Percentiles rank a stretch among this genome's conserved stretches.
phyloP scores from a whole-genome alignment of 2,888 invertebrate genomes.

The Lymantria monacha region DNA sequence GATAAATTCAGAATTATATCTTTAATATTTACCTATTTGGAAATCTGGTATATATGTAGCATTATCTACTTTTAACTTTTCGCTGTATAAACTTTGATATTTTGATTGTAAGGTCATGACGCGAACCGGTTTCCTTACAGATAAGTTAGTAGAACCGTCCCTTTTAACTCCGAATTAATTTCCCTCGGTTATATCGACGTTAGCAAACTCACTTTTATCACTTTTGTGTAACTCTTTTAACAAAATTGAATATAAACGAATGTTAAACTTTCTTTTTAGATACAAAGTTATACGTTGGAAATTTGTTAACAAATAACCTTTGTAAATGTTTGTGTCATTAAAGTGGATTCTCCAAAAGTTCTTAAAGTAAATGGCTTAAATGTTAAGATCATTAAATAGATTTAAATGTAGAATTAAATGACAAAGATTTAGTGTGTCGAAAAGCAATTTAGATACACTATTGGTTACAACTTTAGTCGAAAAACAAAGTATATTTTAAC shows the following conservation, averaged over 20 bases:
- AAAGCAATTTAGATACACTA: slow-evolving; percentile 14
- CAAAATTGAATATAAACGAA: slow-evolving; percentile 24
- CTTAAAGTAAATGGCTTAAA: background rate
- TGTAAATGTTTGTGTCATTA: background rate
- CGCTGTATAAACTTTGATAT: slow-evolving; percentile 78
- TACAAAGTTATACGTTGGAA: slow-evolving; percentile 3
- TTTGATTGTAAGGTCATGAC: slow-evolving; percentile 74
- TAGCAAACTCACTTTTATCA: slow-evolving; percentile 37
- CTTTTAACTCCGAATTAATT: slow-evolving; percentile 59
- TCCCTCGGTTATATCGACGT: slow-evolving; percentile 44
- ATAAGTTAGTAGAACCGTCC: slow-evolving; percentile 52
- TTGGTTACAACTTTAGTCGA: slow-evolving; percentile 25
- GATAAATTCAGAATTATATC: too few relatives aligned
- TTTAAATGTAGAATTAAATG: slow-evolving; percentile 12
- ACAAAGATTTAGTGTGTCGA: slow-evolving; percentile 15
- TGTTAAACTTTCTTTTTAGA: slow-evolving; percentile 16
- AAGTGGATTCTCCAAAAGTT: background rate
- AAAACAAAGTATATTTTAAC: slow-evolving; percentile 29
- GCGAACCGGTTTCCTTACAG: slow-evolving; percentile 47
- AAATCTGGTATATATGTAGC: slow-evolving; percentile 58
- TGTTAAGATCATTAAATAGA: slow-evolving; percentile 5
- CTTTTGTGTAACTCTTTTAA: slow-evolving; percentile 28
- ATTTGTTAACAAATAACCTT: background rate
- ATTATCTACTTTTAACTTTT: slow-evolving; percentile 79
- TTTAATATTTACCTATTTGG: too few relatives aligned